Base-by-base conservation (phyloP, 2,888 invertebrate species). In the Acanthosepion lycidas region DNA sequence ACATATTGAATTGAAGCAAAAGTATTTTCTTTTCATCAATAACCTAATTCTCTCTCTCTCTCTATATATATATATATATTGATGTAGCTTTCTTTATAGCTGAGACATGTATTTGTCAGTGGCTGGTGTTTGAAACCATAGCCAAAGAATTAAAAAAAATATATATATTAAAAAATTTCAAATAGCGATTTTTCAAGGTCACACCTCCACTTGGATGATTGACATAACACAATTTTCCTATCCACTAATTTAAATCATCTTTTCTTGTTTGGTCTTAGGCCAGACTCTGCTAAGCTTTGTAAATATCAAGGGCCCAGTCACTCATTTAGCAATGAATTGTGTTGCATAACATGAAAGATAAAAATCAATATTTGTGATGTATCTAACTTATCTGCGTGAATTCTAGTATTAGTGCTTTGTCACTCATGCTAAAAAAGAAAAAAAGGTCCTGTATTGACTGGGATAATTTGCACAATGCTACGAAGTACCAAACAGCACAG, bases 381-480 rank as follows among this genome's bases (percentile, higher is more conserved):
- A n/a, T 78, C 78, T 78, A 78, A 78, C 78, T 78, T 78, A 20
- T 55, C 55, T 55, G 59, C 23, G 59, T 59, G 78, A 33, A n/a
- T 78, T 33, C n/a, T 78, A n/a, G n/a, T 78, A 6, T 78, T 78
- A 78, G n/a, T 78, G 78, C 78, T 78, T 78, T 78, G 12, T 33
- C 15, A 12, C 78, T 78, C 78, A 12, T 78, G 78, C 78, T n/a
- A 78, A 78, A 5, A n/a, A 4, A 23, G 59, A 6, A 5, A 23
- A 23, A 6, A 23, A 23, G 59, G 26, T 33, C n/a, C 33, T 78
- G 33, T n/a, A 33, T 33, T 78, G 78, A 78, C 20, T 33, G n/a
- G 78, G 78, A n/a, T 78, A 78, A 78, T 78, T 78, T 78, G 78
- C 78, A 78, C 78, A 78, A 78, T 78, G 78, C 78, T 26, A 64